Evolutionary conservation across 1,140 invertebrate genomes (phyloP), one percentile per base, ranked within the genome.

Genomic region (Dendrolimus kikuchii): DNA sequence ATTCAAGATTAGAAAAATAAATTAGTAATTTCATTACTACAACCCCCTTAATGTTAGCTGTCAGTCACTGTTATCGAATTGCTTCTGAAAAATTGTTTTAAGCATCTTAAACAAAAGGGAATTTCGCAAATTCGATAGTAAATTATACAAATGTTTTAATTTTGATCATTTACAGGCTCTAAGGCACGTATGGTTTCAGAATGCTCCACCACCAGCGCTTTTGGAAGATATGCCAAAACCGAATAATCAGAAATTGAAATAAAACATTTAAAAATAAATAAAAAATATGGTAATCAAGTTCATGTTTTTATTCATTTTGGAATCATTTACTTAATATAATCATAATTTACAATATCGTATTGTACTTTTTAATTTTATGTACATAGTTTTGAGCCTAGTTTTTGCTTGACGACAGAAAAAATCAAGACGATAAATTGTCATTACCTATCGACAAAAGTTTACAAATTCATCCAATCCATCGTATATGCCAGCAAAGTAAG

Each of bases 211-310:
- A 2, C 84, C 86, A 23, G 71, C 79, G 0, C 9, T 69, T 0
- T 62, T 87, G 41, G 72, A 79, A 51, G 81, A 87, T 2, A 87
- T 88, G 86, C 83, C 86, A 5, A 87, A 81, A 62, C 85, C 84
- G 5, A 68, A 57, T 9, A 53, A 54, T 7, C 68, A 64, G 7
- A 75, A 74, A 64, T 53, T 50, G 23, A 69, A 74, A 64, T 77
- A 59, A 37, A 48, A 64, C 53, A 9, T 39, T 39, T n/a, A 55
- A 49, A 50, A 55, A 59, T 64, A 62, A 55, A 63, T 60, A 60
- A 62, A 41, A 49, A 59, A 53, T 60, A 53, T 50, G 53, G 38
- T 51, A 53, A 57, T 60, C 36, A 48, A 60, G 55, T 41, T 53
- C 23, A 40, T 46, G 36, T 53, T 58, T 60, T 53, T 47, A 42